These are phyloP conservation scores for Ailuropoda melanoleuca DNA, from an alignment of 2,113 vertebrate genomes.

Conservation along the genomic window DNA sequence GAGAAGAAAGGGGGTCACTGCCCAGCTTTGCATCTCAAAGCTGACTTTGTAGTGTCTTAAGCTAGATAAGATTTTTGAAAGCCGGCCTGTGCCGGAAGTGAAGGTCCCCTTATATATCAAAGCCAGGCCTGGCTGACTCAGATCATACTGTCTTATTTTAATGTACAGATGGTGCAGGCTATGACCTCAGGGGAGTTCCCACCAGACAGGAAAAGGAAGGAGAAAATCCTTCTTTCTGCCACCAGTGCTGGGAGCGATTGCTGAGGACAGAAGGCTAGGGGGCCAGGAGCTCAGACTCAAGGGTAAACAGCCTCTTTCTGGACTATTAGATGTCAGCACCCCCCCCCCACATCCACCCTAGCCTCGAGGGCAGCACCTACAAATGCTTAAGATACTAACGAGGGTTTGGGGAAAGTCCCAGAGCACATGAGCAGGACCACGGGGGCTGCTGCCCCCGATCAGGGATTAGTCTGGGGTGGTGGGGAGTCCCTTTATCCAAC, in stretches of 20 bases:
- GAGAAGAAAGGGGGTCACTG: not conserved
- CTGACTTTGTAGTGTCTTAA: not conserved
- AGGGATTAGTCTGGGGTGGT: not conserved
- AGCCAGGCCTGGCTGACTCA: not conserved
- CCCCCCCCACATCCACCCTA: rapidly evolving
- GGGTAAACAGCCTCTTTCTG: not conserved
- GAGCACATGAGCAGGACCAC: not conserved
- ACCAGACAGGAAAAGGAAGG: not conserved
- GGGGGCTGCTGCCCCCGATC: not conserved
- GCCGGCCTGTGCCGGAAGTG: not conserved
- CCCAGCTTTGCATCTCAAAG: conserved; percentile 39
- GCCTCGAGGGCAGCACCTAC: rapidly evolving
- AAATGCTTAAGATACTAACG: not conserved
- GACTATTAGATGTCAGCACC: not conserved
- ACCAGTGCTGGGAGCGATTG: not conserved
- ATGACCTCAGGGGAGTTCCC: not conserved
- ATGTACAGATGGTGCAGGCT: not conserved
- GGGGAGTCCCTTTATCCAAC: not conserved
- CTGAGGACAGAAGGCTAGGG: not conserved
- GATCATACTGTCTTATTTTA: conserved; percentile 9
- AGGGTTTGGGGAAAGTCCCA: not conserved
- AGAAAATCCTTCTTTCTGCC: not conserved
- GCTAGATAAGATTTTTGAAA: not conserved
- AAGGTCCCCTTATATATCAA: not conserved
- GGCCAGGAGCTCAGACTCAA: too few species aligned